These are phyloP conservation scores for Erethizon dorsatum DNA, from an alignment of 2,797 vertebrate genomes.

Conservation along the genomic window DNA sequence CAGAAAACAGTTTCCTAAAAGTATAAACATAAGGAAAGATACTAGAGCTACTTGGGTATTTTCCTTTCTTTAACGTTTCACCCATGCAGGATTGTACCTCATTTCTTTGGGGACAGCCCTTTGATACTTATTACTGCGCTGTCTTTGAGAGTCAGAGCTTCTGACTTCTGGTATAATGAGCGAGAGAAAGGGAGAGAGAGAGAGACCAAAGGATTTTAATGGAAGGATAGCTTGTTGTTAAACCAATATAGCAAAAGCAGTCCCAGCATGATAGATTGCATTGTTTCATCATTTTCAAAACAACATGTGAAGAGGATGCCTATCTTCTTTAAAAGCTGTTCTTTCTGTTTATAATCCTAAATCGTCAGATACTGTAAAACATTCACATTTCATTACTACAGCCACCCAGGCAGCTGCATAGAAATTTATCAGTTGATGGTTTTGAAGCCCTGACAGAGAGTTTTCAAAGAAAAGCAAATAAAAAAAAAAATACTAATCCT, in stretches of 20 bases:
- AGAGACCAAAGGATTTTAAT: conserved; percentile 59
- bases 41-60: neutral
- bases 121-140: conserved; percentile 78
- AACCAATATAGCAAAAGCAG: conserved; percentile 57
- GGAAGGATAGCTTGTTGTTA: conserved; percentile 76
- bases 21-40: conserved; percentile 45
- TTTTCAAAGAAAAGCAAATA: conserved; percentile 81
- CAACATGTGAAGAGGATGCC: conserved; percentile 78
- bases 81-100: neutral
- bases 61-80: conserved; percentile 50
- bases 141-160: conserved; percentile 73
- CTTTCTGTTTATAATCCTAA: conserved; percentile 37
- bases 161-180: conserved; percentile 76
- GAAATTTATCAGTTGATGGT: conserved; percentile 79
- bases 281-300: conserved; percentile 76
- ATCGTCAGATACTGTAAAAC: conserved; percentile 63
- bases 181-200: neutral
- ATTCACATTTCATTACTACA: conserved; percentile 74
- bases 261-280: conserved; percentile 74
- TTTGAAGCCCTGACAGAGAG: conserved; percentile 78
- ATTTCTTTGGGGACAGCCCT: conserved; percentile 77
- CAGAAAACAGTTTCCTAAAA: conserved; percentile 46
- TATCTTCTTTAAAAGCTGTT: conserved; percentile 75
- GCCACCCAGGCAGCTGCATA: conserved; percentile 80
- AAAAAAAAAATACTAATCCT: conserved; percentile 77